Conservation (phyloP, 2,888 invertebrate species). For the Drosophila anomalata region DNA sequence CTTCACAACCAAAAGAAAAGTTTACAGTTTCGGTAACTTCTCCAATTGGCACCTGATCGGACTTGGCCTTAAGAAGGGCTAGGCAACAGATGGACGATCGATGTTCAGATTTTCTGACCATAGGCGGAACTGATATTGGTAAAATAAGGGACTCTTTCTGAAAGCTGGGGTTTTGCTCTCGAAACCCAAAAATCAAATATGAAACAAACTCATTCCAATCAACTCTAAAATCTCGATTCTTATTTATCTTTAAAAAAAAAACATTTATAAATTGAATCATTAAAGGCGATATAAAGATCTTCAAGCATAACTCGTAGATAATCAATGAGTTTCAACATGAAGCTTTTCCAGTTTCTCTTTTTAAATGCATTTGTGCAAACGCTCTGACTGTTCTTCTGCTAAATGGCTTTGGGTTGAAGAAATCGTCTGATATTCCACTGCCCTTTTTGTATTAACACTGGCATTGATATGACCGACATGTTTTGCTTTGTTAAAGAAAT, state of each 20-base stretch:
- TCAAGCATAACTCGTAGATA: slow-evolving; percentile 74
- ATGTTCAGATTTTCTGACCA: slow-evolving; percentile 87
- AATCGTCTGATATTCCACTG: slow-evolving; percentile 71
- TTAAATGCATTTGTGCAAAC: slow-evolving; percentile 80
- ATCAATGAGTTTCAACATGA: slow-evolving; percentile 53
- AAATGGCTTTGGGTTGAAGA: slow-evolving; percentile 61
- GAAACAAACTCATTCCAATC: slow-evolving; percentile 92
- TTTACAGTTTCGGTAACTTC: slow-evolving; percentile 52
- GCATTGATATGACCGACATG: slow-evolving; percentile 51
- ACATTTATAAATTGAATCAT: slow-evolving; percentile 86
- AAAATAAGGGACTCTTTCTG: slow-evolving; percentile 87
- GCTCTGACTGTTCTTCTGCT: slow-evolving; percentile 67
- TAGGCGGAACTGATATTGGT: slow-evolving; percentile 87
- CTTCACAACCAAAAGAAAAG: slow-evolving; percentile 59
- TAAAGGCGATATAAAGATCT: slow-evolving; percentile 69
- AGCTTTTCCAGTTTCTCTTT: slow-evolving; percentile 75
- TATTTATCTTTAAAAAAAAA: slow-evolving; percentile 87
- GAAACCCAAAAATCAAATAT: slow-evolving; percentile 89
- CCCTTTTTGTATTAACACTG: slow-evolving; percentile 48
- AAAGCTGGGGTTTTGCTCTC: slow-evolving; percentile 87
- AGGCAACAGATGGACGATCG: slow-evolving; percentile 88
- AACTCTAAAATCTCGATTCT: slow-evolving; percentile 85
- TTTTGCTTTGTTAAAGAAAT: too few species aligned
- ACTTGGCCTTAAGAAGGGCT: slow-evolving; percentile 67
- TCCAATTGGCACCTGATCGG: slow-evolving; percentile 62